Base-by-base conservation (phyloP, 2,113 vertebrate genomes). In the Actenoides hombroni region DNA sequence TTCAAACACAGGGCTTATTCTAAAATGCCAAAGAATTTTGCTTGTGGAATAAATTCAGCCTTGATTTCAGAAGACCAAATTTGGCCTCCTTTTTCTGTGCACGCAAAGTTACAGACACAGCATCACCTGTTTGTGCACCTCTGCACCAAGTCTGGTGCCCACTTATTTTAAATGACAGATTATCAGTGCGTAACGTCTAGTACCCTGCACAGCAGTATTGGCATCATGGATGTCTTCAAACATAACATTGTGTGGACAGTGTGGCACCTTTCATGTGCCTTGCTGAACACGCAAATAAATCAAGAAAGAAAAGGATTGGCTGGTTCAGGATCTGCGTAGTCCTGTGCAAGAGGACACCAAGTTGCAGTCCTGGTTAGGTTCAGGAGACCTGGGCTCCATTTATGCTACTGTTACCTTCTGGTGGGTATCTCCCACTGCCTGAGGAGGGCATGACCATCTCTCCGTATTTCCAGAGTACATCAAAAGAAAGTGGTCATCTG, bases 161-260 rank as follows among this genome's bases (percentile, higher is more conserved):
- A 2, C 9, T 60, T 84, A 63, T 9, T 83, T 74, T 83, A 69
- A 78, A 26, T 46, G 46, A 51, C 73, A 35, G 25, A 33, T 88
- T 59, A 39, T 64, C 1, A 2, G 7, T 10, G 4, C 2, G 0
- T 68, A 31, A 64, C 19, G 16, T 79, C 35, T 53, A 24, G 39
- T 25, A 39, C 17, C 60, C 24, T 37, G 29, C 19, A 9, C 49
- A 48, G 25, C 23, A n/a, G 56, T 15, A 40, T 6, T 44, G 51
- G 4, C 68, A 42, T 67, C 23, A 21, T 6, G n/a, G n/a, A 12
- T 42, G n/a, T 60, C 42, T 87, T 67, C 73, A 86, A 70, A 69
- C 10, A 13, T 16, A 73, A 15, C 24, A 16, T 65, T 28, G 8
- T 20, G 10, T 2, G 3, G 35, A 37, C 14, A 69, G 14, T 7